phyloP scores from a whole-genome alignment of 2,113 vertebrate genomes.

The Anoura caudifer region DNA sequence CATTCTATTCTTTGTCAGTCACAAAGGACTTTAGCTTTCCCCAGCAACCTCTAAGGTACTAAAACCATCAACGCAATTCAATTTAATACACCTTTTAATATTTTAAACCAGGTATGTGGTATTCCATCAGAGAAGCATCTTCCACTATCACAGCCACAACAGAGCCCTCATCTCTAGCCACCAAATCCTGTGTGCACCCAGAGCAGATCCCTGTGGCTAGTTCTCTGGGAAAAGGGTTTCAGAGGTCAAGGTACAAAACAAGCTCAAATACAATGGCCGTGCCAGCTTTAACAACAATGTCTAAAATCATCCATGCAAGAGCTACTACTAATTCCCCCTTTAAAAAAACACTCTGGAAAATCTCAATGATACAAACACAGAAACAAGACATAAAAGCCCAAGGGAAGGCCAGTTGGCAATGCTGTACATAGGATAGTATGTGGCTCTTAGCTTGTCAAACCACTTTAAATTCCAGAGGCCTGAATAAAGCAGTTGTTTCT shows the following conservation, averaged over 20 bases:
- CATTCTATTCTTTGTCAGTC: constrained; percentile 28
- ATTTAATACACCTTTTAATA: constrained; percentile 12
- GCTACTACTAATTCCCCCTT: neutral
- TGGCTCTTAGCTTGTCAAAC: neutral
- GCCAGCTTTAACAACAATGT: neutral
- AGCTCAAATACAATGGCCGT: neutral
- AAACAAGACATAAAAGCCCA: neutral
- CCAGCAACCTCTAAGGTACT: neutral
- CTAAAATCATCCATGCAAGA: neutral
- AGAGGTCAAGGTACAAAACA: neutral
- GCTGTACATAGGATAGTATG: neutral
- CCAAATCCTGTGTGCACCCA: neutral
- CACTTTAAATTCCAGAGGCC: neutral
- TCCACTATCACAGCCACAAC: neutral
- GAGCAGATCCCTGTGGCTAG: neutral
- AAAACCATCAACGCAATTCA: constrained; percentile 27
- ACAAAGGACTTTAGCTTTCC: neutral
- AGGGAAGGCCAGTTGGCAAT: neutral
- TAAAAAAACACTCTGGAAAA: constrained; percentile 29
- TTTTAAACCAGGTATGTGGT: neutral
- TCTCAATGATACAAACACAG: neutral
- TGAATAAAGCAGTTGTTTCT: neutral
- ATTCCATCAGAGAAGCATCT: neutral
- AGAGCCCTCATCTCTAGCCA: neutral
- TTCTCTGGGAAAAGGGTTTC: neutral